Evolutionary conservation across 2,113 vertebrate genomes (phyloP), one percentile per base, ranked within the genome.

Genomic region (Ceuthmochares aereus): DNA sequence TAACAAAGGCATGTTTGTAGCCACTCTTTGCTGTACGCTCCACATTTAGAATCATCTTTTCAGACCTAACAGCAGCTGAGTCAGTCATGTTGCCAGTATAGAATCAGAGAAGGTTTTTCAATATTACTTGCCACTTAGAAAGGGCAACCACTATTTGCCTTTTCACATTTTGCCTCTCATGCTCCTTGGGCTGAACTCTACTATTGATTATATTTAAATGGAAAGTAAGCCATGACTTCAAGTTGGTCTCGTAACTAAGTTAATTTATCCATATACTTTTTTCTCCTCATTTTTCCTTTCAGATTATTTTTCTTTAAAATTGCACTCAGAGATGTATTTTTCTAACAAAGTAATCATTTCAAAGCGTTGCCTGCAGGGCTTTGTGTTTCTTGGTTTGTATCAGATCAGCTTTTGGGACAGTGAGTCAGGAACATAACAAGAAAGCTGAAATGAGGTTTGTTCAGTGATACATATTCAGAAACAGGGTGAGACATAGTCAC

Each of bases 401-500:
- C 34, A 49, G 62, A 72, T 94, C 80, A 72, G 68, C 12, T 92
- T 86, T 62, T 30, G 40, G 47, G 45, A 73, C n/a, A 9, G 30
- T 29, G 29, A 87, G 20, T 63, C 72, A 77, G 45, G 29, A 92
- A 45, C 42, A 19, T 3, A 64, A 64, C 16, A 21, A 68, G 26
- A 23, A 72, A 51, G 42, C 5, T 17, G 29, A 51, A 83, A 58
- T 37, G 12, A 58, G 34, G 15, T 43, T 75, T 87, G 5, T 42
- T 70, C 80, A 40, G 14, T 20, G 47, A 52, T 19, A 40, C 32
- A 34, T 78, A 59, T 74, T 67, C 34, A 63, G 34, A 60, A 70
- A 67, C 8, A 32, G 2, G 2, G 15, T 55, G 14, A 59, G 52
- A 55, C 12, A 40, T 0, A 51, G 14, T 23, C 16, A 73, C 1